Base-by-base conservation (phyloP, 2,888 invertebrate species). In the Bimastos eiseni region DNA sequence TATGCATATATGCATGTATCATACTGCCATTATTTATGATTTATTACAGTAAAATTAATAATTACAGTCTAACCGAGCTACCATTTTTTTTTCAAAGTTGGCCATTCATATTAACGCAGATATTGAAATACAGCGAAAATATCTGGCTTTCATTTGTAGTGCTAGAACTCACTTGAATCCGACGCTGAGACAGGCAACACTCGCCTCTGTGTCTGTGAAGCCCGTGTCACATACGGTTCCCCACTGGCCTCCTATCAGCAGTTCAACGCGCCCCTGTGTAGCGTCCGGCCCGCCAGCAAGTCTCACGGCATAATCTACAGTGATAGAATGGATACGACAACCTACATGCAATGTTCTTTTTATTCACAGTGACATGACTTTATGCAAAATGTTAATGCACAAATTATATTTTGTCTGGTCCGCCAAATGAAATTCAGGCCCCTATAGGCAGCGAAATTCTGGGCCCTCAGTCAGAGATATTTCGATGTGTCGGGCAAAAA, bases 181-280 rank as follows among this genome's bases (percentile, higher is more conserved):
- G 37, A 36, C 36, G 33, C 49, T 41, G 17, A n/a, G 33, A 33
- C 90, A 90, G 49, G 70, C 49, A 83, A 90, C 90, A 2, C 33
- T 33, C 6, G 90, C 90, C 33, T 49, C 49, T 15, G 37, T 37
- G 90, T 70, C 83, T 4, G 33, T 37, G 90, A 90, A 90, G 34
- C 55, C 49, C 4, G 38, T 49, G 90, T 90, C 90, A 33, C 90
- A 90, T 1, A 90, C 90, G 36, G 90, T n/a, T 6, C 90, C 90
- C 90, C 90, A 90, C n/a, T 55, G 55, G 17, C 34, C 83, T 30
- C 49, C 70, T 5, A 44, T 37, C 33, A 55, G 24, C n/a, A 90
- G 30, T 83, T 90, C 90, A 33, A 90, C 33, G 37, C 90, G 49
- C 1, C 90, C 90, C 83, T 70, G 84, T 8, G 84, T 84, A 4